Conservation (phyloP, 2,113 vertebrate species). For the Progne subis region DNA sequence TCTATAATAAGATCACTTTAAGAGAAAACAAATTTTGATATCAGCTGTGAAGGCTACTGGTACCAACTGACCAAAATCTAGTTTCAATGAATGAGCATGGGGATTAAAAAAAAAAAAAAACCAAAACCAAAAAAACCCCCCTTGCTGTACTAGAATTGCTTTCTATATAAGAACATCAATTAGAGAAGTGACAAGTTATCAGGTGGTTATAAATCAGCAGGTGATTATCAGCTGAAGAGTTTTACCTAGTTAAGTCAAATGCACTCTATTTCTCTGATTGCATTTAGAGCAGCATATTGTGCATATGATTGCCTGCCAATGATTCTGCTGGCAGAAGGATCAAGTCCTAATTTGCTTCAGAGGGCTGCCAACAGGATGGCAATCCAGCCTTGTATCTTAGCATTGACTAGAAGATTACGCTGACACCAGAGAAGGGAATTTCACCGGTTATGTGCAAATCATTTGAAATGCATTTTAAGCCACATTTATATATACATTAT, state of each 20-base stretch:
- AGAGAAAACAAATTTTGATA: not conserved
- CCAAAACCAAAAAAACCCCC: not conserved
- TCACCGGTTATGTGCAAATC: not conserved
- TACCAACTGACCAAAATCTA: not conserved
- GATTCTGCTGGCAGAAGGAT: slow-evolving; percentile 31
- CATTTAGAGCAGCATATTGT: slow-evolving; percentile 31
- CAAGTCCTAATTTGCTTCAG: slow-evolving; percentile 34
- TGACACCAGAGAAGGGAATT: not conserved
- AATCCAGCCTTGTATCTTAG: not conserved
- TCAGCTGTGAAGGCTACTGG: not conserved
- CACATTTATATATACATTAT: not conserved
- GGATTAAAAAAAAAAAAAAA: not conserved
- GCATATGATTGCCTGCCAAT: slow-evolving; percentile 32
- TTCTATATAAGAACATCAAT: not conserved
- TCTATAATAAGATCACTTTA: not conserved
- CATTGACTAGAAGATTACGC: not conserved
- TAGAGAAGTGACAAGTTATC: slow-evolving; percentile 3
- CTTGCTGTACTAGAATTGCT: not conserved
- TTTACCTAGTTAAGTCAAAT: not conserved
- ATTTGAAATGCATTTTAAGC: not conserved
- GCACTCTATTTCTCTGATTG: not conserved
- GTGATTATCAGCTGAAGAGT: not conserved
- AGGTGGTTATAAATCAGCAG: not conserved
- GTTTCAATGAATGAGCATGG: not conserved
- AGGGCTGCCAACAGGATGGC: slow-evolving; percentile 19